Evolutionary conservation across 2,113 vertebrate species (phyloP).

Genomic region (Crypturellus undulatus): DNA sequence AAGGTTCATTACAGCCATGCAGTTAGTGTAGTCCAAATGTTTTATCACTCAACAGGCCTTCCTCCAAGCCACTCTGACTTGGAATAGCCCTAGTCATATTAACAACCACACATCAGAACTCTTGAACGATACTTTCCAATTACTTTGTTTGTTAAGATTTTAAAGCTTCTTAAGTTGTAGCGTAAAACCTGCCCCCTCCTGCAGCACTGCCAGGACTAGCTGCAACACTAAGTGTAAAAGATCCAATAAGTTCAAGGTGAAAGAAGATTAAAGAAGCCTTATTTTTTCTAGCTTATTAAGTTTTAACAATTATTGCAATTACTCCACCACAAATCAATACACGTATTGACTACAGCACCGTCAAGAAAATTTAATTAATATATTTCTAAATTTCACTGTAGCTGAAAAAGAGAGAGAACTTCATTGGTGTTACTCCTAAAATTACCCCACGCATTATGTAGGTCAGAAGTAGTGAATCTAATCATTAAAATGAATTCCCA

Average conservation of each 20-base stretch:
- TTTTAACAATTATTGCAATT: neutral
- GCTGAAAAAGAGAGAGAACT: neutral
- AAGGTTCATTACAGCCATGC: neutral
- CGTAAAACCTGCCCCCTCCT: constrained; percentile 60
- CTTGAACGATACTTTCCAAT: no score
- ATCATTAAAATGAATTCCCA: neutral
- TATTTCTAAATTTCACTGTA: neutral
- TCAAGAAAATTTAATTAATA: neutral
- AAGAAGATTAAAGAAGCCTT: constrained; percentile 26
- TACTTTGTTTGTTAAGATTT: constrained; percentile 17
- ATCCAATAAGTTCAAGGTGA: neutral
- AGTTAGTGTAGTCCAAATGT: neutral
- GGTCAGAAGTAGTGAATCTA: neutral
- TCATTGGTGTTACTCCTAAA: neutral
- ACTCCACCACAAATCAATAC: neutral
- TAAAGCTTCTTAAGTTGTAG: constrained; percentile 44
- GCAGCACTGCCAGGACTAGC: constrained; percentile 43
- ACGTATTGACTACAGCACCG: neutral
- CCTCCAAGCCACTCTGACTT: neutral
- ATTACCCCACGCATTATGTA: neutral
- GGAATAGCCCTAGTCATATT: constrained; percentile 65
- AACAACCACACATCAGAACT: constrained; percentile 1
- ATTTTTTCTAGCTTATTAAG: constrained; percentile 16
- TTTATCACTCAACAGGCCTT: neutral
- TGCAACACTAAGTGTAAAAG: constrained; percentile 33